Evolutionary conservation across 2,113 vertebrate species (phyloP), one percentile per base, ranked within the genome.

Genomic region (Campylomormyrus numenius): DNA sequence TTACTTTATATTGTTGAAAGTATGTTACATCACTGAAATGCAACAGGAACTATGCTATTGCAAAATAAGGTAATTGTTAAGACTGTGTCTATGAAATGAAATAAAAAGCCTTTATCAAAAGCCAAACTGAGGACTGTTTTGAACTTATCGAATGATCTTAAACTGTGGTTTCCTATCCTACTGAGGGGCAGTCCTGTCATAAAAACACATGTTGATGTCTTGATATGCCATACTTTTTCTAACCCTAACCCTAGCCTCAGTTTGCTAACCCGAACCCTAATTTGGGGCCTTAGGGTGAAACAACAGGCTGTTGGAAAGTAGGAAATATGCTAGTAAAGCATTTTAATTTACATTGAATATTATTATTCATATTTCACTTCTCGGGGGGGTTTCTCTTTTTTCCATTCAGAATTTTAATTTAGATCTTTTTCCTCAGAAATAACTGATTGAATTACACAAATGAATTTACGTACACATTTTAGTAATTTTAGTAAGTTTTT

Each of bases 71-170:
- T 52, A 52, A 87, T 52, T 87, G 85, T 87, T 87, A 35, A 87
- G 85, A n/a, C 85, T 24, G 45, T 52, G 46, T 87, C 85, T 87
- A 53, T 86, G 84, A 87, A 87, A 85, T 85, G 7, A 49, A 87
- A 87, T 87, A 87, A 87, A 87, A 52, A 53, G n/a, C 85, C 21
- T 27, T 50, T 52, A 35, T 87, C 2, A 53, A 87, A 52, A 87
- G 11, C 27, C 35, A 13, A 53, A n/a, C 13, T 87, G 85, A 52
- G 85, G 19, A 11, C 52, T 52, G 8, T 87, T 87, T 46, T 87
- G 58, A 66, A 66, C 2, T 27, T 56, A 56, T 56, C 5, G 1
- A 0, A 56, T 56, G 19, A 7, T 56, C 53, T 21, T 56, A 19
- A 53, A 53, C 17, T 53, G 17, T 53, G 52, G 52, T 53, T 53